Base-by-base conservation (phyloP, 2,888 invertebrate genomes). In the Cremastinae sp. region DNA sequence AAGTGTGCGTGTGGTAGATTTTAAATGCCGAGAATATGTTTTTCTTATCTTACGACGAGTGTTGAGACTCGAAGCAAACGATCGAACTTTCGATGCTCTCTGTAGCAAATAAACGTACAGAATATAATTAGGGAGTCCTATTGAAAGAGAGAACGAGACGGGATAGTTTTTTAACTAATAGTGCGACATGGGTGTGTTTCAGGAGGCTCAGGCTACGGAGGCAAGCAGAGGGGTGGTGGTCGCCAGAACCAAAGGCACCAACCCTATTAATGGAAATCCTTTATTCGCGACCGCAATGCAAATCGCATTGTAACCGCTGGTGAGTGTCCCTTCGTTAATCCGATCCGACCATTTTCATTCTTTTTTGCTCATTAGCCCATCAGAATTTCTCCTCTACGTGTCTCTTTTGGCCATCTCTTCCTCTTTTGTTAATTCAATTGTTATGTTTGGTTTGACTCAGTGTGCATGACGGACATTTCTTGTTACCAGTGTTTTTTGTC, bases 181-280 rank as follows among this genome's bases (percentile, higher is more conserved):
- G 83, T 84, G 80, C 82, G 82, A 78, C 80, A 84, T 87, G 88
- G 84, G 85, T 89, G 84, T 89, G 88, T 90, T 90, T 84, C 89
- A 89, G 92, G 91, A 89, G 90, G 91, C 89, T 91, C 91, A 88
- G 92, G 94, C 90, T 95, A 94, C 92, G 95, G 96, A 88, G 96
- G 96, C 91, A 96, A 96, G 92, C 95, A 96, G 92, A 93, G 95
- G 90, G 95, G 96, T 89, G 91, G 91, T 88, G 90, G 89, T 85
- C 90, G 90, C 85, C 90, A 91, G 86, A 95, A 95, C 91, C 95
- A 95, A 91, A 94, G 96, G 93, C 96, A 96, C 92, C 95, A 96
- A 92, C 96, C 96, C 90, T 96, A 96, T 92, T 96, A 95, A 90
- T 86, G 87, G 87, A 87, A 86, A 87, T 86, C 85, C 85, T 88